These are phyloP conservation scores for Craseonycteris thonglongyai DNA, from an alignment of 2,113 vertebrate genomes.

Conservation along the genomic window DNA sequence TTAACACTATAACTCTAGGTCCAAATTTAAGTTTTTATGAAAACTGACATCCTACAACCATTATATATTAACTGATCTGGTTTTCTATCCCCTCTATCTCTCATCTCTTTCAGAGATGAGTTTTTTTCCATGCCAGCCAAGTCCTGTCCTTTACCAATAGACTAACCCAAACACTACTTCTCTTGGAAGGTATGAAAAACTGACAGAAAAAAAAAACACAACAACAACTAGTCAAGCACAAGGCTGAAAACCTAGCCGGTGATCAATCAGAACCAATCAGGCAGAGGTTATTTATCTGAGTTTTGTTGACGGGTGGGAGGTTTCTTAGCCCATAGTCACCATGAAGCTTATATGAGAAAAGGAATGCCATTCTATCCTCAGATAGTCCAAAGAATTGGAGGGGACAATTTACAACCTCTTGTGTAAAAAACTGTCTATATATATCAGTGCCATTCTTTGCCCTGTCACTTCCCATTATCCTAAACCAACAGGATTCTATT, in stretches of 20 bases:
- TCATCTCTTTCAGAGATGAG: conserved; percentile 11
- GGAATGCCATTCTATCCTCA: conserved; percentile 45
- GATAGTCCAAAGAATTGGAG: conserved; percentile 56
- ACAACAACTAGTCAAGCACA: conserved; percentile 4
- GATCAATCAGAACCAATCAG: conserved; percentile 55
- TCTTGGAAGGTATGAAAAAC: conserved; percentile 22
- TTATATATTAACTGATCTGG: background rate
- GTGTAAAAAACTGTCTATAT: conserved; percentile 73
- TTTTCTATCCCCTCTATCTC: background rate
- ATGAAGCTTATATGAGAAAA: conserved; percentile 46
- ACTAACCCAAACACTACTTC: conserved; percentile 1
- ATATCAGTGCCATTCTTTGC: conserved; percentile 77
- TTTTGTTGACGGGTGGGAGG: conserved; percentile 31
- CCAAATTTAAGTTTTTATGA: conserved; percentile 6
- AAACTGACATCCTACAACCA: background rate
- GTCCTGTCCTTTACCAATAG: background rate
- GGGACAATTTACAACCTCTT: conserved; percentile 74
- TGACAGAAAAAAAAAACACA: background rate
- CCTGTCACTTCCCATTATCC: conserved; percentile 81
- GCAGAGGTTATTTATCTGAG: conserved; percentile 50
- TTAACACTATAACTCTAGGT: conserved; percentile 19
- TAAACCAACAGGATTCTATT: conserved; percentile 67
- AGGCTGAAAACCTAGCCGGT: conserved; percentile 45
- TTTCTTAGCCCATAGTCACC: conserved; percentile 18
- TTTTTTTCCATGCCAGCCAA: conserved; percentile 4